Conservation (phyloP, 2,888 invertebrate genomes). For the Xestia xanthographa region DNA sequence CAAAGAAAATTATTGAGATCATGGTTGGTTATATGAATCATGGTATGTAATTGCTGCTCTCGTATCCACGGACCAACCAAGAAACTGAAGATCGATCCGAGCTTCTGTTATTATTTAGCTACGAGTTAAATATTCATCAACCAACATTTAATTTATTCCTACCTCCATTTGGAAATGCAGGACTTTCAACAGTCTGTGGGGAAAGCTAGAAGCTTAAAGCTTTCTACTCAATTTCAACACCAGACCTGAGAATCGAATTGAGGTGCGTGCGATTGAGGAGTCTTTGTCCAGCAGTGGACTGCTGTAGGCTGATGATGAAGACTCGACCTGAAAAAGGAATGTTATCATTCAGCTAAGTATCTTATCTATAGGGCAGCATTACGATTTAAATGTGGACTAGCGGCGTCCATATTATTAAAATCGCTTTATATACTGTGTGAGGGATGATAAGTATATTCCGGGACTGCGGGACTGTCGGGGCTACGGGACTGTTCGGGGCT, state of each 20-base stretch:
- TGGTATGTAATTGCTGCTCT: not conserved
- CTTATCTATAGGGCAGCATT: not conserved
- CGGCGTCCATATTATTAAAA: not conserved
- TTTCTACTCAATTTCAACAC: too few relatives aligned
- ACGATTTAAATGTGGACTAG: not conserved
- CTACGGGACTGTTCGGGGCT: too few relatives aligned
- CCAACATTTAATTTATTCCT: not conserved
- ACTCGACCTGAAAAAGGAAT: not conserved
- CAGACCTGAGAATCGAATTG: too few relatives aligned
- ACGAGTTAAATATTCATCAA: not conserved
- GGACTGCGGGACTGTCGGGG: too few relatives aligned
- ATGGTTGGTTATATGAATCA: slow-evolving; percentile 26
- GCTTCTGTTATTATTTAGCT: not conserved
- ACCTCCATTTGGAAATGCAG: not conserved
- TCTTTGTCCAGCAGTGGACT: too few relatives aligned
- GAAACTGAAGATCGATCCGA: not conserved
- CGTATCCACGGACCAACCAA: not conserved
- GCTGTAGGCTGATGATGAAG: too few relatives aligned
- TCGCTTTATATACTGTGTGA: not conserved
- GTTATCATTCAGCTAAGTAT: not conserved
- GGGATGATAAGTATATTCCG: too few relatives aligned
- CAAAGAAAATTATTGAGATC: slow-evolving; percentile 55
- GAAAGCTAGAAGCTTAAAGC: not conserved
- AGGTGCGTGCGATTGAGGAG: too few relatives aligned
- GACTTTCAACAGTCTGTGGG: not conserved